Evolutionary conservation across 2,888 invertebrate genomes (phyloP).

Genomic region (Schizaphis graminum): DNA sequence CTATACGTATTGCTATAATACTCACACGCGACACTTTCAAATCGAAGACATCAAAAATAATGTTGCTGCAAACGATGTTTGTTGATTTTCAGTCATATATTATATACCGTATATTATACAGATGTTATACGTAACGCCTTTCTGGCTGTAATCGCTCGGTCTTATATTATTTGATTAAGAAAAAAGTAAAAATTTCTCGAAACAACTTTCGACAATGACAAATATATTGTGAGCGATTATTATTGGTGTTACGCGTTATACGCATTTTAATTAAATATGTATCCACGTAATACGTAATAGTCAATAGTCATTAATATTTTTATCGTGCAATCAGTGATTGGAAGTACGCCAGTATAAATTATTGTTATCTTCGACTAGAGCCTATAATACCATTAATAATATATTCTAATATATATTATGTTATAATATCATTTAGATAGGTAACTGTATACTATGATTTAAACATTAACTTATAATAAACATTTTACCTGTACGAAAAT

Average conservation of each 20-base stretch:
- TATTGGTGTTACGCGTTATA: not conserved
- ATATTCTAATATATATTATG: not conserved
- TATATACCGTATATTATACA: too few relatives aligned
- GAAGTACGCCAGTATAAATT: constrained; percentile 27
- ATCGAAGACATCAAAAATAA: not conserved
- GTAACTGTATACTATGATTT: not conserved
- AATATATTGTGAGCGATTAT: not conserved
- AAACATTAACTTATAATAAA: not conserved
- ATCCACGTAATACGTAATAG: not conserved
- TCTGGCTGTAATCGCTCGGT: not conserved
- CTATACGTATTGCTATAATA: not conserved
- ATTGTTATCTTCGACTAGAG: constrained; percentile 41
- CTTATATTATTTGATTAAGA: constrained; percentile 10
- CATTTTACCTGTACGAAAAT: not conserved
- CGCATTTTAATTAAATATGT: not conserved
- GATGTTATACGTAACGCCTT: not conserved
- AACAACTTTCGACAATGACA: constrained; percentile 20
- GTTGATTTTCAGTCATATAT: not conserved
- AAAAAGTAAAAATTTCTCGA: constrained; percentile 35
- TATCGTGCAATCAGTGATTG: not conserved
- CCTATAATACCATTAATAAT: not conserved
- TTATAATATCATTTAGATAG: not conserved
- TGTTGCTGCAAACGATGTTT: not conserved
- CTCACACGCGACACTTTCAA: not conserved
- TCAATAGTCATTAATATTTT: not conserved